phyloP scores from a whole-genome alignment of 64 coral and sea anemone genomes.

The Stichodactyla mertensii region DNA sequence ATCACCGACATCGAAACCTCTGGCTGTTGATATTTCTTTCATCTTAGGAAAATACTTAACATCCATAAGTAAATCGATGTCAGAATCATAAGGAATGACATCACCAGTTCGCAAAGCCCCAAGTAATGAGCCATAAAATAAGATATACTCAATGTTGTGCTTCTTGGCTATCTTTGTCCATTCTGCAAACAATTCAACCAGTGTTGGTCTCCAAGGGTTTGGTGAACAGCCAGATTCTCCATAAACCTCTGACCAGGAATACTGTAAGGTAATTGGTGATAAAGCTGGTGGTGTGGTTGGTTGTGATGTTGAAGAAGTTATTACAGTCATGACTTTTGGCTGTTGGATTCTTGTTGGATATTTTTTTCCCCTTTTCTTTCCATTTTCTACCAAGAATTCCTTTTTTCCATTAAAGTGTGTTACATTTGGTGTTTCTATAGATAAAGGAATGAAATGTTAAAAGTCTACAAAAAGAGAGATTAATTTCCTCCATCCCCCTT shows the following conservation, averaged over 20 bases:
- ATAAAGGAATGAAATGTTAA: not conserved
- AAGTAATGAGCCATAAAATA: conserved; percentile 43
- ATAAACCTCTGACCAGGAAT: conserved; percentile 35
- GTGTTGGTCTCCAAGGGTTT: conserved; percentile 46
- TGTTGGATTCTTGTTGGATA: not conserved
- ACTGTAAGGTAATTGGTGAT: not conserved
- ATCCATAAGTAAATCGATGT: conserved; percentile 66
- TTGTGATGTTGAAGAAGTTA: not conserved
- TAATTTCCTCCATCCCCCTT: too few species aligned
- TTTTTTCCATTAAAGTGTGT: not conserved
- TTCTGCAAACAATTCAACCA: conserved; percentile 25
- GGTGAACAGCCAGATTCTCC: conserved; percentile 43
- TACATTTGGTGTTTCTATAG: not conserved
- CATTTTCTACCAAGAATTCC: not conserved
- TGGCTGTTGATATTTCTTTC: conserved; percentile 18
- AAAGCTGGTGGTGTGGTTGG: not conserved
- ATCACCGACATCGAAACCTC: conserved; percentile 42
- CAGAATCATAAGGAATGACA: conserved; percentile 63
- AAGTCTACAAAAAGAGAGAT: too few species aligned
- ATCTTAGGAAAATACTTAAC: conserved; percentile 47
- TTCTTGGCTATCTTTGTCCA: conserved; percentile 51
- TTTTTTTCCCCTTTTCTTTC: not conserved
- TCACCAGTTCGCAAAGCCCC: conserved; percentile 60
- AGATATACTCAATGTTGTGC: conserved; percentile 58
- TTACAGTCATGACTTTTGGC: not conserved